Conservation (phyloP, 2,797 vertebrate species). For the Acropternis orthonyx region DNA sequence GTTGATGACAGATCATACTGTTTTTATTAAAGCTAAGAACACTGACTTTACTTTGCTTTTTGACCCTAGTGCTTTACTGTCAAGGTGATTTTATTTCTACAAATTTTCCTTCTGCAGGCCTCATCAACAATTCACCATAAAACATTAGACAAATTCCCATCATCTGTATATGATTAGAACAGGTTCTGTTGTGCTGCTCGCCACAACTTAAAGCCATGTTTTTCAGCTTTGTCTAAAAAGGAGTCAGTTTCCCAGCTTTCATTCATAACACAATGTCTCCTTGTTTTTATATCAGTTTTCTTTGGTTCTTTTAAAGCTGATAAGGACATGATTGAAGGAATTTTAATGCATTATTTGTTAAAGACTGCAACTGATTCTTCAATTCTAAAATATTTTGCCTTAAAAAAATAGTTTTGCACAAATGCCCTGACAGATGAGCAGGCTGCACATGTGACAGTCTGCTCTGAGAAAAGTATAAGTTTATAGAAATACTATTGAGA, state of each 20-base stretch:
- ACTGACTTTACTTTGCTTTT: slow-evolving; percentile 86
- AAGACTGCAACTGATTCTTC: slow-evolving; percentile 40
- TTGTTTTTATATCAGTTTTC: slow-evolving; percentile 60
- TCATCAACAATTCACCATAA: slow-evolving; percentile 81
- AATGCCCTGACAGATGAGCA: neutral
- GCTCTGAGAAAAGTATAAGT: neutral
- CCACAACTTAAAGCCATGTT: slow-evolving; percentile 59
- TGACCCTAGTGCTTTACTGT: slow-evolving; percentile 88
- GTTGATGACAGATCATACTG: slow-evolving; percentile 89
- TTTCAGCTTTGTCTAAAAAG: slow-evolving; percentile 73
- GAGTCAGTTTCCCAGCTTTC: slow-evolving; percentile 68
- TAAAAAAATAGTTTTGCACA: neutral
- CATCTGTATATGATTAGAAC: slow-evolving; percentile 83
- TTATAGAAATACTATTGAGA: neutral
- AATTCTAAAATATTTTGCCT: neutral
- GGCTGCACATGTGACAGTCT: neutral
- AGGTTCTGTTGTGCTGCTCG: slow-evolving; percentile 71
- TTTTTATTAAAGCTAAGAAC: slow-evolving; percentile 92
- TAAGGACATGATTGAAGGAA: slow-evolving; percentile 49
- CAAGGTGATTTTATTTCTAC: slow-evolving; percentile 92
- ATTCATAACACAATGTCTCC: slow-evolving; percentile 61
- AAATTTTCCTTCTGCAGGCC: slow-evolving; percentile 87
- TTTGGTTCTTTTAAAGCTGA: slow-evolving; percentile 64
- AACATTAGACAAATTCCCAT: slow-evolving; percentile 85
- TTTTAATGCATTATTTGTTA: slow-evolving; percentile 34